Conservation (phyloP, 2,797 vertebrate genomes). For the Diceros bicornis region DNA sequence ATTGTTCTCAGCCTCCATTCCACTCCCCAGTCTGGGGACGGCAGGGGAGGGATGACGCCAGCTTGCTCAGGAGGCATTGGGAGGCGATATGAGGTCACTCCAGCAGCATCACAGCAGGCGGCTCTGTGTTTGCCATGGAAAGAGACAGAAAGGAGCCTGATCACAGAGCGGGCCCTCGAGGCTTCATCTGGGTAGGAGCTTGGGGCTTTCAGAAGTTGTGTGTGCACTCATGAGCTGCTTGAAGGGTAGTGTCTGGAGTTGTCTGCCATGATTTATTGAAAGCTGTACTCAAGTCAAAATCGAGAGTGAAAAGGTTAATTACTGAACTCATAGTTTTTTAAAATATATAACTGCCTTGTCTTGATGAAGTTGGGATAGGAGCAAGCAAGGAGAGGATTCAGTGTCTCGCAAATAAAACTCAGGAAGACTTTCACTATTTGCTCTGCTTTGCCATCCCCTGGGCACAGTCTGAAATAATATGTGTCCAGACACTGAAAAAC, state of each 20-base stretch:
- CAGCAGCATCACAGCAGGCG: neutral
- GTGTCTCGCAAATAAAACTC: neutral
- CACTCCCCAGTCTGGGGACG: neutral
- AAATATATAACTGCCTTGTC: neutral
- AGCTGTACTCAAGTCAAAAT: slow-evolving; percentile 20
- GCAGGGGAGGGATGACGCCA: neutral
- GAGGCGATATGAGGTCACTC: neutral
- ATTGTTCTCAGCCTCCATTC: slow-evolving; percentile 1
- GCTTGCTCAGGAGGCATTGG: neutral
- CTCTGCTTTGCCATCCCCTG: neutral
- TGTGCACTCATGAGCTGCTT: accelerated
- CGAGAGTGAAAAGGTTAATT: slow-evolving; percentile 18
- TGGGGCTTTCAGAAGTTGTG: no score
- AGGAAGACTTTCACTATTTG: neutral
- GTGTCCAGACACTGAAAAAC: neutral
- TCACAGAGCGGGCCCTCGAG: neutral
- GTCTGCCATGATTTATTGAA: neutral
- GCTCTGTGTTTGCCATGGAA: neutral
- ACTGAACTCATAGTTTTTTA: neutral
- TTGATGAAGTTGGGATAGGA: neutral
- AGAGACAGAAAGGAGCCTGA: neutral
- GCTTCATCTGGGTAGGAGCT: neutral
- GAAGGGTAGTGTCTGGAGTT: neutral
- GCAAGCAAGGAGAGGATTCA: neutral
- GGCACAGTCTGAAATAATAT: neutral